Percentiles rank a stretch among this genome's conserved stretches.
These are phyloP conservation scores for Agriotes lineatus DNA, from an alignment of 2,888 invertebrate species.

Conservation along the genomic window DNA sequence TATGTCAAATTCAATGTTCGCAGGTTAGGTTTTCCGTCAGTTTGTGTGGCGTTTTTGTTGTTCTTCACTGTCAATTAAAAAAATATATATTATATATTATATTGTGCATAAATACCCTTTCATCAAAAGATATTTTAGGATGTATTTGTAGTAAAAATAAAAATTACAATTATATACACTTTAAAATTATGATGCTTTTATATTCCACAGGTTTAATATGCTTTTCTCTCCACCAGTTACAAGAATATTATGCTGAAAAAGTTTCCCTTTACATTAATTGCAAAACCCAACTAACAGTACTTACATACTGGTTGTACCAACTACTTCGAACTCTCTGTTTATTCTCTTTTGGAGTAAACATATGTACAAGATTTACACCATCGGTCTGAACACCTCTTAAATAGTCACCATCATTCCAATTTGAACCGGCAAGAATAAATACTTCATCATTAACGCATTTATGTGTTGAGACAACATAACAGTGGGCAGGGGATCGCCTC, in stretches of 20 bases:
- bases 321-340: constrained; percentile 80
- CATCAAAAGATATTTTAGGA: too few relatives aligned
- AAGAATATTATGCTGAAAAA: constrained; percentile 71
- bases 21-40: too few relatives aligned
- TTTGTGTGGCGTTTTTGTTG: too few relatives aligned
- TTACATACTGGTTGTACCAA: constrained; percentile 74
- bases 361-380: constrained; percentile 68
- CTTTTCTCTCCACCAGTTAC: constrained; percentile 83
- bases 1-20: too few relatives aligned
- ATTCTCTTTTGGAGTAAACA: constrained; percentile 72
- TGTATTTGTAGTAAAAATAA: too few relatives aligned
- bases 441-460: constrained; percentile 66
- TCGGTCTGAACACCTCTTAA: constrained; percentile 68
- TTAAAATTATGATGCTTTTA: constrained; percentile 35
- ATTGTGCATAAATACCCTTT: too few relatives aligned
- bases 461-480: constrained; percentile 76
- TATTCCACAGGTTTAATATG: constrained; percentile 75
- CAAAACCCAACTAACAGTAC: constrained; percentile 49
- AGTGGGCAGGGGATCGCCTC: constrained; percentile 73
- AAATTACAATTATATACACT: too few relatives aligned
- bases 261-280: constrained; percentile 10
- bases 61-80: too few relatives aligned
- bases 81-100: too few relatives aligned
- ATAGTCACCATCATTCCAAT: constrained; percentile 72
- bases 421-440: constrained; percentile 76